A percentile compares a stretch with the other conserved stretches of the same genome.
Evolutionary conservation across 2,113 vertebrate genomes (phyloP).

Genomic region (Pygoscelis antarcticus): DNA sequence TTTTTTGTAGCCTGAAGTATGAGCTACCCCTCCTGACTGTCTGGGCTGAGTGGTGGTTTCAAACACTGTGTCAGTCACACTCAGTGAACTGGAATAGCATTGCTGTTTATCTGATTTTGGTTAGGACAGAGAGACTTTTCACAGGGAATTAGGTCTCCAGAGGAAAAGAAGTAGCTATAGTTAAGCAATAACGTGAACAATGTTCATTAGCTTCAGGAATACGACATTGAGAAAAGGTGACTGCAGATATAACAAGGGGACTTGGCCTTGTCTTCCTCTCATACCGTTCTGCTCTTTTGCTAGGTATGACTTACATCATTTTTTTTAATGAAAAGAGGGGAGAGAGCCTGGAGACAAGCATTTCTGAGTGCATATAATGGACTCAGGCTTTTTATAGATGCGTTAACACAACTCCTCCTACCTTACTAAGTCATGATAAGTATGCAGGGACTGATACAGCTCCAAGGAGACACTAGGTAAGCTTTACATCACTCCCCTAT

Average conservation of each 20-base stretch:
- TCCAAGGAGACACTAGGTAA: background rate
- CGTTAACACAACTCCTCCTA: background rate
- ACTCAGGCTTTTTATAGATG: background rate
- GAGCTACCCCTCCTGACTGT: background rate
- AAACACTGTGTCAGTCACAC: constrained; percentile 36
- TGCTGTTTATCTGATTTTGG: constrained; percentile 51
- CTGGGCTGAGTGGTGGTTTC: constrained; percentile 33
- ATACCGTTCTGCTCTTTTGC: background rate
- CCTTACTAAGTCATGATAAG: background rate
- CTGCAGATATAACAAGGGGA: background rate
- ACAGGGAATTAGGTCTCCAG: background rate
- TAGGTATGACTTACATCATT: accelerated
- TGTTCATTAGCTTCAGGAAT: background rate
- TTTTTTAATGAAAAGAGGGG: background rate
- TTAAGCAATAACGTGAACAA: background rate
- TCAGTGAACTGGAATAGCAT: constrained; percentile 41
- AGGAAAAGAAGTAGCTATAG: background rate
- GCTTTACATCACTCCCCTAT: background rate
- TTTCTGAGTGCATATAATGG: background rate
- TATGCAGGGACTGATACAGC: accelerated
- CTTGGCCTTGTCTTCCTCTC: background rate
- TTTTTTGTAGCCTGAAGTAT: constrained; percentile 18
- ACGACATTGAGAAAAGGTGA: background rate
- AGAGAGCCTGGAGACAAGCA: background rate
- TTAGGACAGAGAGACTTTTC: constrained; percentile 33